phyloP scores from a whole-genome alignment of 1,140 invertebrate genomes.

The Drosophila persimilis region DNA sequence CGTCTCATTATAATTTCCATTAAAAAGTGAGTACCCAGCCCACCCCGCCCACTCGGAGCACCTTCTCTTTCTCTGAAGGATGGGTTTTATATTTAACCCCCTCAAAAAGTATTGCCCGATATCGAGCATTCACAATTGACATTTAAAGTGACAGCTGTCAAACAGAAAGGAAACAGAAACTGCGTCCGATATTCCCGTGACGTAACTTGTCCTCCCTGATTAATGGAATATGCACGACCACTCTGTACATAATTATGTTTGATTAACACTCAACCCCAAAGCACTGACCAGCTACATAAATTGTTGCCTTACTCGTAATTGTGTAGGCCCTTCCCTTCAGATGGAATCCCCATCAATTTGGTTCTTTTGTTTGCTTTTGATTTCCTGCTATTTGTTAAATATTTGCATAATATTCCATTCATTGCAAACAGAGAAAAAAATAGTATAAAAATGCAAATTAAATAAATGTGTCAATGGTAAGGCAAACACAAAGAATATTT shows the following conservation, averaged over 20 bases:
- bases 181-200: slow-evolving; percentile 1
- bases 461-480: slow-evolving; percentile 35
- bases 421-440: slow-evolving; percentile 9
- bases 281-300: slow-evolving; percentile 32
- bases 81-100: slow-evolving; percentile 17
- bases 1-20: slow-evolving; percentile 79
- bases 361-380: slow-evolving; percentile 40
- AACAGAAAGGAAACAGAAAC: neutral
- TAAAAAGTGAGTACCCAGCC: slow-evolving; percentile 55
- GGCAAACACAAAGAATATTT: slow-evolving; percentile 20
- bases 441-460: slow-evolving; percentile 22
- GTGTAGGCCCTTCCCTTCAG: slow-evolving; percentile 33
- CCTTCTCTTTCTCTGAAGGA: slow-evolving; percentile 4
- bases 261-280: slow-evolving; percentile 55
- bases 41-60: slow-evolving; percentile 10
- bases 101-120: slow-evolving; percentile 9
- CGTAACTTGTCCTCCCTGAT: slow-evolving; percentile 8
- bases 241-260: slow-evolving; percentile 67
- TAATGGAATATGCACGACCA: slow-evolving; percentile 67
- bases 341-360: slow-evolving; percentile 10
- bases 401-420: slow-evolving; percentile 47
- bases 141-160: slow-evolving; percentile 70
- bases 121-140: slow-evolving; percentile 20
- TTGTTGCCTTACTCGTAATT: slow-evolving; percentile 56
- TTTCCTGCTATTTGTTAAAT: slow-evolving; percentile 48